A percentile compares a stretch with the other conserved stretches of the same genome.
Evolutionary conservation across 2,797 vertebrate species (phyloP).

Genomic region (Melopsittacus undulatus): DNA sequence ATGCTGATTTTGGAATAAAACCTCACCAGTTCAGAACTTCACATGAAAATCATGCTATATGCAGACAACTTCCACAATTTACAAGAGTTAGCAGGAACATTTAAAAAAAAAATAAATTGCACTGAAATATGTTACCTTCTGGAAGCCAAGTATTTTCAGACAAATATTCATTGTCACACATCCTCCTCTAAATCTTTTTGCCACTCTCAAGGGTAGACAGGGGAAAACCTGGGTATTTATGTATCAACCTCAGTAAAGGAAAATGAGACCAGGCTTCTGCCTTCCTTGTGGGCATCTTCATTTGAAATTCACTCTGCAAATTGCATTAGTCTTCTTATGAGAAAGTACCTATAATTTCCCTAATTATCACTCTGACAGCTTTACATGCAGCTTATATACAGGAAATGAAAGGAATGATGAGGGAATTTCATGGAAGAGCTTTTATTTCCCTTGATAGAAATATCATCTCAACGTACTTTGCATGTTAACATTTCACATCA

Average conservation of each 20-base stretch:
- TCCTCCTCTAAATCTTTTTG: not conserved
- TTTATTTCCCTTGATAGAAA: constrained; percentile 56
- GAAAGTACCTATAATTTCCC: constrained; percentile 38
- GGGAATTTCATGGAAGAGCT: constrained; percentile 38
- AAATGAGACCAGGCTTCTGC: not conserved
- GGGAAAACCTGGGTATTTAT: not conserved
- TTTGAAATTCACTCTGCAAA: constrained; percentile 44
- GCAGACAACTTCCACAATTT: not conserved
- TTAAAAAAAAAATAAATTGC: not conserved
- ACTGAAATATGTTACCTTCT: not conserved
- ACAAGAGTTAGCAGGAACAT: not conserved
- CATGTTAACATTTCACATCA: constrained; percentile 25
- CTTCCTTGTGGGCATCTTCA: constrained; percentile 20
- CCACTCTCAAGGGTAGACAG: not conserved
- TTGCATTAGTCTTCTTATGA: constrained; percentile 38
- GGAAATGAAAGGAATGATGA: constrained; percentile 58
- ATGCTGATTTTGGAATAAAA: constrained; percentile 7
- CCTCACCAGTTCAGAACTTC: not conserved
- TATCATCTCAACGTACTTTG: constrained; percentile 39
- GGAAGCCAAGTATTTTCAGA: not conserved
- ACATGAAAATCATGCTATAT: not conserved
- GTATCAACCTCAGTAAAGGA: constrained; percentile 20
- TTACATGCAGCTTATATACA: constrained; percentile 29
- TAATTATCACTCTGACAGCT: constrained; percentile 50
- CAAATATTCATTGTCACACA: not conserved